phyloP scores from a whole-genome alignment of 1,140 invertebrate species.

The Mylabris phalerata region DNA sequence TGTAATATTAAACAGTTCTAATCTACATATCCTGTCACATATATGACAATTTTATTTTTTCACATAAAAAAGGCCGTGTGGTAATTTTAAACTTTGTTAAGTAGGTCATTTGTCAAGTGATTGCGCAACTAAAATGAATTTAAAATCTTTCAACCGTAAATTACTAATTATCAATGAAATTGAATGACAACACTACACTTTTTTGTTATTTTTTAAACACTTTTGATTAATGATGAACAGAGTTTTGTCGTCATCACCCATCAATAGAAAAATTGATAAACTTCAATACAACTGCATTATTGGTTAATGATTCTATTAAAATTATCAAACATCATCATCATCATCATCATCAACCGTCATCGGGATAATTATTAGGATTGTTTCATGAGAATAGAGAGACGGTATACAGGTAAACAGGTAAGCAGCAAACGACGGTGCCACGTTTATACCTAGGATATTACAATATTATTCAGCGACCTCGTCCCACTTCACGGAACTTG shows the following conservation, averaged over 20 bases:
- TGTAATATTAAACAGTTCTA: no score
- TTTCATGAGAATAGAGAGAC: neutral
- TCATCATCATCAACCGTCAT: no score
- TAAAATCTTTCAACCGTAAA: slow-evolving; percentile 18
- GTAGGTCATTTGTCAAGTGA: slow-evolving; percentile 17
- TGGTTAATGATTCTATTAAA: no score
- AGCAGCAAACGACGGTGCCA: slow-evolving; percentile 15
- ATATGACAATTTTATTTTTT: no score
- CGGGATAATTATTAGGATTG: no score
- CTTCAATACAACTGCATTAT: no score
- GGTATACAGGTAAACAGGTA: slow-evolving; percentile 19
- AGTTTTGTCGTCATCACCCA: no score
- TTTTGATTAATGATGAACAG: no score
- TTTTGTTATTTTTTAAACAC: slow-evolving; percentile 4
- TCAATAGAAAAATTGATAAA: no score
- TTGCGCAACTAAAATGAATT: slow-evolving; percentile 17
- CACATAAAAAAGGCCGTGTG: slow-evolving; percentile 11
- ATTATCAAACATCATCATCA: no score
- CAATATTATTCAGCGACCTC: slow-evolving; percentile 29
- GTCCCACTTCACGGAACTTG: slow-evolving; percentile 36
- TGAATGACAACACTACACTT: slow-evolving; percentile 9
- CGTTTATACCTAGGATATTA: slow-evolving; percentile 18
- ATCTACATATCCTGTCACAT: no score
- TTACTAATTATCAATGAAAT: slow-evolving; percentile 18
- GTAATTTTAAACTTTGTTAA: slow-evolving; percentile 17